Evolutionary conservation across 2,888 invertebrate genomes (phyloP), one percentile per base, ranked within the genome.

Genomic region (Electrophaes corylata): DNA sequence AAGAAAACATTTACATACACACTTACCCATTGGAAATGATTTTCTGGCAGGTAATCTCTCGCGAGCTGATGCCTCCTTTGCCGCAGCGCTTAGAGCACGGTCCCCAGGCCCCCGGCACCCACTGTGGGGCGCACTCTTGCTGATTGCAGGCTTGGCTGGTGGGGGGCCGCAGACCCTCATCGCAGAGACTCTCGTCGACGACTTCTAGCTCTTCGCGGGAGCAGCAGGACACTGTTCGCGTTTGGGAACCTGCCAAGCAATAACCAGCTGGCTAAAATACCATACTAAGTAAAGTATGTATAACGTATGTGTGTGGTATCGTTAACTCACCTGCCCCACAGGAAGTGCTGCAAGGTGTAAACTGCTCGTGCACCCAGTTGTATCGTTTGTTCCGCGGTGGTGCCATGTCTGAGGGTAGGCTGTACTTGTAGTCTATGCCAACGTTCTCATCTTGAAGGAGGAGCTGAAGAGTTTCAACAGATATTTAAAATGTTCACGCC

Each of bases 401-500:
- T 0, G 94, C 93, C 16, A 95, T 86, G 20, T 94, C 93, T 47
- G 94, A 94, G 0, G 98, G 98, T 31, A 98, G 93, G 75, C 97
- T 98, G 91, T 98, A 98, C 78, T 98, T 97, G 84, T 98, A 98
- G 57, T 94, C 91, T 5, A 98, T 94, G 5, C 97, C 98, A 1
- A 97, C 96, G 76, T 97, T 97, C 18, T 92, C 92, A 71, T 96
- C 96, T 85, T 86, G 86, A 88, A 98, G 96, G 67, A 96, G 96
- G 59, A 98, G 87, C 96, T 96, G 82, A 1, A 65, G 54, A 51
- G 33, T 14, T 18, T 33, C n/a, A 31, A 39, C 5, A n/a, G n/a
- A n/a, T n/a, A n/a, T n/a, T n/a, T n/a, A n/a, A n/a, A n/a, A n/a
- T n/a, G n/a, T n/a, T n/a, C n/a, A n/a, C n/a, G n/a, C n/a, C n/a